Conservation (phyloP, 2,888 invertebrate species). For the Dicranocentrus wangi region DNA sequence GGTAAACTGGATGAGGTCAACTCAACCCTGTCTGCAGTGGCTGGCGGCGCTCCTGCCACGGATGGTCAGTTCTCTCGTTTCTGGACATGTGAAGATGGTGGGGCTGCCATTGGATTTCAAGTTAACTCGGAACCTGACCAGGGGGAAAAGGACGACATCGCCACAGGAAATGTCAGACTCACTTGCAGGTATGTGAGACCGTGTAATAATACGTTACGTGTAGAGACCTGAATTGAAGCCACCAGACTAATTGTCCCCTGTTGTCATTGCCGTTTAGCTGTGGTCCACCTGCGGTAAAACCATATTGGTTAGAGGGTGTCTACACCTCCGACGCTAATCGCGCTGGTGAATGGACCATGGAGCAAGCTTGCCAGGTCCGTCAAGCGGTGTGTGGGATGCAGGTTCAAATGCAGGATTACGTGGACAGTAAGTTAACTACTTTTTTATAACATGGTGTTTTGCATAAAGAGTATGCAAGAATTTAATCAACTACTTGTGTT, state of each 20-base stretch:
- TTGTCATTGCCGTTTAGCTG: too few species aligned
- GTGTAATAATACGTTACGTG: too few species aligned
- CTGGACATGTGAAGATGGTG: neutral
- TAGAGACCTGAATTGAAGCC: too few species aligned
- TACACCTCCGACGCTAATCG: neutral
- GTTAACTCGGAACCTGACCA: neutral
- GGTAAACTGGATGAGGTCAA: neutral
- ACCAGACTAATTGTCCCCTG: too few species aligned
- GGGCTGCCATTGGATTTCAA: conserved; percentile 5
- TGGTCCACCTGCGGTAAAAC: conserved; percentile 7
- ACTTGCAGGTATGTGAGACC: too few species aligned
- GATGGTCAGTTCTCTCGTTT: neutral
- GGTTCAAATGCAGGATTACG: neutral
- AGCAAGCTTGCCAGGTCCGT: neutral
- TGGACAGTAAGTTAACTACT: neutral
- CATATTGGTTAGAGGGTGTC: neutral
- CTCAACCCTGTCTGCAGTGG: neutral
- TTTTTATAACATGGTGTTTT: too few species aligned
- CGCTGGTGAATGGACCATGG: conserved; percentile 2
- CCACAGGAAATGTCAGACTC: neutral
- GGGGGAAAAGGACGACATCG: neutral
- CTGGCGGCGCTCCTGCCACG: neutral
- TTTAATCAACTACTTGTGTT: neutral
- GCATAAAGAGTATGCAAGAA: too few species aligned
- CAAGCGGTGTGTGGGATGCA: conserved; percentile 5